These are phyloP conservation scores for Sturnira hondurensis DNA, from an alignment of 2,113 vertebrate genomes.

Conservation along the genomic window DNA sequence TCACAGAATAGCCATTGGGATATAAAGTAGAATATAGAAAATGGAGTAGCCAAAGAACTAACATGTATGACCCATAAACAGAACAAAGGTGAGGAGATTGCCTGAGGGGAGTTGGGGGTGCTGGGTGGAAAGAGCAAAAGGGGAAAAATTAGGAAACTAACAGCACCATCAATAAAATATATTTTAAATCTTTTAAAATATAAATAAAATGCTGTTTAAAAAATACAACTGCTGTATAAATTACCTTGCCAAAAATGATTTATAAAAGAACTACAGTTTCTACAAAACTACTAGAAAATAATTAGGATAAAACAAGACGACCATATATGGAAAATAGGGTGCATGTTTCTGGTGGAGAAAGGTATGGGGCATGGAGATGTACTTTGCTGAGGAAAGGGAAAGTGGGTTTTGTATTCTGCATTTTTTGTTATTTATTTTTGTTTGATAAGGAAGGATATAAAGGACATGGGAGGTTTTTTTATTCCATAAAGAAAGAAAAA, in stretches of 20 bases:
- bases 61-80: no score
- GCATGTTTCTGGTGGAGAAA: neutral
- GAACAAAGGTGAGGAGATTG: no score
- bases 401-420: neutral
- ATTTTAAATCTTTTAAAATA: neutral
- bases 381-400: neutral
- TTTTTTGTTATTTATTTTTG: neutral
- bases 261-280: neutral
- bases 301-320: neutral
- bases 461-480: neutral
- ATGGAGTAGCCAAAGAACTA: no score
- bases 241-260: neutral
- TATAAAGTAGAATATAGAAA: no score
- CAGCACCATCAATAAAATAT: no score
- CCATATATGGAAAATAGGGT: neutral
- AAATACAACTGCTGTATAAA: neutral
- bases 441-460: neutral
- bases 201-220: neutral
- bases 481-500: neutral
- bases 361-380: neutral
- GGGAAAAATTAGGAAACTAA: no score
- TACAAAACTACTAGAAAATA: neutral
- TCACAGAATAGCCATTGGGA: no score
- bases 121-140: no score
- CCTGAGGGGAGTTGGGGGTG: no score